Conservation (phyloP, 1,140 invertebrate genomes). For the Rhagoletis zephyria region DNA sequence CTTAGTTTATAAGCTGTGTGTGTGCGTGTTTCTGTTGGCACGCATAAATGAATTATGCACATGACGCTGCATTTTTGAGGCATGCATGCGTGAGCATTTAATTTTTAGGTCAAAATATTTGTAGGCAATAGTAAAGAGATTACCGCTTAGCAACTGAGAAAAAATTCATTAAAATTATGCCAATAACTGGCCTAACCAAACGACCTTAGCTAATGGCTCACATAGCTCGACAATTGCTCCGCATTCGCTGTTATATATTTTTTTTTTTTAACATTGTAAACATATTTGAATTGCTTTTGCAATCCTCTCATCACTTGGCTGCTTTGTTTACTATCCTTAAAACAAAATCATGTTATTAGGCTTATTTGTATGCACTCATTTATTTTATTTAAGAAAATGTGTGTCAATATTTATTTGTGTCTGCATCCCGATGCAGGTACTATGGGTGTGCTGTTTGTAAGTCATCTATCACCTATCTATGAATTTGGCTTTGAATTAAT, state of each 20-base stretch:
- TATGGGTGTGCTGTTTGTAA: too few relatives aligned
- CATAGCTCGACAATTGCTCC: not conserved
- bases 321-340: not conserved
- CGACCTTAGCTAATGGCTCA: not conserved
- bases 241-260: not conserved
- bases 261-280: not conserved
- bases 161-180: not conserved
- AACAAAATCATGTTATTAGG: too few relatives aligned
- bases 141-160: not conserved
- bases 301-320: not conserved
- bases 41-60: not conserved
- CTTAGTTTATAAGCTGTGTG: not conserved
- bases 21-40: not conserved
- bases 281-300: not conserved
- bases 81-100: not conserved
- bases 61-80: not conserved
- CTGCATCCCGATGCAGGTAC: too few relatives aligned
- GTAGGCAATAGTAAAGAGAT: not conserved
- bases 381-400: not conserved
- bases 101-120: conserved; percentile 33
- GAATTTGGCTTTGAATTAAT: too few relatives aligned
- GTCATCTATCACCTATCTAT: not conserved
- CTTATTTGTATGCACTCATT: not conserved
- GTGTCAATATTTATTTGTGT: not conserved
- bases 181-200: not conserved